Percentiles rank a stretch among this genome's conserved stretches.
Conservation (phyloP, 2,888 invertebrate genomes). For the Agriopis aurantiaria region DNA sequence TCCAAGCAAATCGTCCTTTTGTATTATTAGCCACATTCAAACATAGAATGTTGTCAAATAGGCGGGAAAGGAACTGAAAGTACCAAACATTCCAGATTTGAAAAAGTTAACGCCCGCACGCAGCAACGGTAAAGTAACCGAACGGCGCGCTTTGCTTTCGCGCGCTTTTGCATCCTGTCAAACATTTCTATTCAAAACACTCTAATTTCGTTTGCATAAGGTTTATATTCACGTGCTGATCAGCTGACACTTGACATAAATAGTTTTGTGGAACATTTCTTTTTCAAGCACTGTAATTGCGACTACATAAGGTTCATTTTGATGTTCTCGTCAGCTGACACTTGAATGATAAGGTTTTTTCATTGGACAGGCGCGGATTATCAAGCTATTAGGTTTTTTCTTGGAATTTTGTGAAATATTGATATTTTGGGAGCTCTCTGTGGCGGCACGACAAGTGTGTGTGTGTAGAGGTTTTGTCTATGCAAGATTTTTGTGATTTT, state of each 20-base stretch:
- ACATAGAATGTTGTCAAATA: background rate
- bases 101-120: slow-evolving; percentile 56
- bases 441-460: background rate
- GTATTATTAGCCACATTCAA: background rate
- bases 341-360: slow-evolving; percentile 48
- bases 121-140: slow-evolving; percentile 72
- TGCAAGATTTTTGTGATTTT: background rate
- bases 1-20: background rate
- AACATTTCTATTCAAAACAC: slow-evolving; percentile 19
- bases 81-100: slow-evolving; percentile 51
- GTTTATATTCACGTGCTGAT: slow-evolving; percentile 11
- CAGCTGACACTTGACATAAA: slow-evolving; percentile 41
- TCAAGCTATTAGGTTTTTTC: slow-evolving; percentile 32
- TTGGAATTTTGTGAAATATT: slow-evolving; percentile 32
- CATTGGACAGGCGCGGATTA: slow-evolving; percentile 35
- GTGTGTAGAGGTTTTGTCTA: background rate
- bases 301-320: slow-evolving; percentile 15
- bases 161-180: slow-evolving; percentile 63
- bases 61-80: slow-evolving; percentile 40
- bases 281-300: slow-evolving; percentile 17
- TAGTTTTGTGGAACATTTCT: slow-evolving; percentile 19
- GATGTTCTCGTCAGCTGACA: slow-evolving; percentile 19
- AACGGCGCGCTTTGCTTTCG: slow-evolving; percentile 53
- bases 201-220: slow-evolving; percentile 14
- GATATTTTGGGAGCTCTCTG: slow-evolving; percentile 24